These are phyloP conservation scores for Lates calcarifer DNA, from an alignment of 2,113 vertebrate genomes.

Conservation along the genomic window DNA sequence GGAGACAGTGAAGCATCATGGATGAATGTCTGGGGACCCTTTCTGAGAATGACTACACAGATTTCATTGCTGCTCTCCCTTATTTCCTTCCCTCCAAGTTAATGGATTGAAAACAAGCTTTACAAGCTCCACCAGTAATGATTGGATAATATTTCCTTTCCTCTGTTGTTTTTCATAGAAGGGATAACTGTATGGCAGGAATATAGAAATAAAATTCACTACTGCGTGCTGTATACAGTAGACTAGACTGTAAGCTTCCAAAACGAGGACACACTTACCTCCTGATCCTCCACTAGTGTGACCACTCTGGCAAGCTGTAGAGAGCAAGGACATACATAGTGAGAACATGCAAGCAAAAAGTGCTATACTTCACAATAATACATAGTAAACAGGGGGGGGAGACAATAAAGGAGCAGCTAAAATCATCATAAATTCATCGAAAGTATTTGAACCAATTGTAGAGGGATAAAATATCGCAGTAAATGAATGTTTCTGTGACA, in stretches of 20 bases:
- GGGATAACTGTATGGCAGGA: not conserved
- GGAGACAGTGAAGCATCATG: no score
- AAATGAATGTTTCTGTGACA: not conserved
- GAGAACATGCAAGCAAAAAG: not conserved
- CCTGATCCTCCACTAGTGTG: conserved; percentile 89
- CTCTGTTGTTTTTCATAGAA: not conserved
- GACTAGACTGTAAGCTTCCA: not conserved
- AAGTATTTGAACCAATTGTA: not conserved
- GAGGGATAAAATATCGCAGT: no score
- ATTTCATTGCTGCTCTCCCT: not conserved
- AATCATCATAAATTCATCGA: not conserved
- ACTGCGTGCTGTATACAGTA: not conserved
- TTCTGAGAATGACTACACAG: not conserved
- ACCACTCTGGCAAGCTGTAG: conserved; percentile 92
- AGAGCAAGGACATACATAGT: conserved; percentile 25
- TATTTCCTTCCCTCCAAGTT: not conserved
- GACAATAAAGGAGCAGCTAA: not conserved
- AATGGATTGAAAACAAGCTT: no score
- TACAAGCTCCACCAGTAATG: no score
- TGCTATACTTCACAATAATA: not conserved
- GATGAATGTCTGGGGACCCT: not conserved
- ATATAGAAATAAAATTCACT: not conserved
- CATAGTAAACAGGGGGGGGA: not conserved
- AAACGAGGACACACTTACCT: conserved; percentile 83
- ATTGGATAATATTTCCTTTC: no score